Percentiles rank a stretch among this genome's conserved stretches.
phyloP scores from a whole-genome alignment of 2,113 vertebrate genomes.

The Pituophis catenifer region DNA sequence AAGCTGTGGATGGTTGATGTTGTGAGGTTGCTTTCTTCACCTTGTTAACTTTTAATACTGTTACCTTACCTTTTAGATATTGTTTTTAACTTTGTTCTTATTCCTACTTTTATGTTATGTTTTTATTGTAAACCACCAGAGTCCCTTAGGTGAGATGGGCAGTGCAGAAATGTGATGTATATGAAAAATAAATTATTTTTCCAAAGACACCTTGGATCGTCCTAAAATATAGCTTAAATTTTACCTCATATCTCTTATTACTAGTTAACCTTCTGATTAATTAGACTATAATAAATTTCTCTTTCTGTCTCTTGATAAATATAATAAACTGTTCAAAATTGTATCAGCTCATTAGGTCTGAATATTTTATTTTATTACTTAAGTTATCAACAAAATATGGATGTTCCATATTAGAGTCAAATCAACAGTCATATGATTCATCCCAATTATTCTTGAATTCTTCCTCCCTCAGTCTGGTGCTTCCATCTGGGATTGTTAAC shows the following conservation, averaged over 20 bases:
- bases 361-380: neutral
- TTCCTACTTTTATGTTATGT: neutral
- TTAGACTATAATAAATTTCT: neutral
- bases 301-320: neutral
- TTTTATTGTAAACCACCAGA: neutral
- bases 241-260: neutral
- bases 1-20: neutral
- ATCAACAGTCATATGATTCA: neutral
- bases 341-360: neutral
- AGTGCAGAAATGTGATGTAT: neutral
- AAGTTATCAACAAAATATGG: neutral
- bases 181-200: neutral
- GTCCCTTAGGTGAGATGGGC: neutral
- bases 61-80: neutral
- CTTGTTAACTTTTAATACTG: neutral
- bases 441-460: neutral
- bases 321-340: neutral
- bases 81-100: neutral
- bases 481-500: neutral
- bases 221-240: neutral
- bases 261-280: neutral
- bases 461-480: neutral
- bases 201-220: neutral
- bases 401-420: neutral
- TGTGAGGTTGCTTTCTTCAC: neutral